Evolutionary conservation across 2,113 vertebrate species (phyloP).

Genomic region (Psephotus haematonotus): DNA sequence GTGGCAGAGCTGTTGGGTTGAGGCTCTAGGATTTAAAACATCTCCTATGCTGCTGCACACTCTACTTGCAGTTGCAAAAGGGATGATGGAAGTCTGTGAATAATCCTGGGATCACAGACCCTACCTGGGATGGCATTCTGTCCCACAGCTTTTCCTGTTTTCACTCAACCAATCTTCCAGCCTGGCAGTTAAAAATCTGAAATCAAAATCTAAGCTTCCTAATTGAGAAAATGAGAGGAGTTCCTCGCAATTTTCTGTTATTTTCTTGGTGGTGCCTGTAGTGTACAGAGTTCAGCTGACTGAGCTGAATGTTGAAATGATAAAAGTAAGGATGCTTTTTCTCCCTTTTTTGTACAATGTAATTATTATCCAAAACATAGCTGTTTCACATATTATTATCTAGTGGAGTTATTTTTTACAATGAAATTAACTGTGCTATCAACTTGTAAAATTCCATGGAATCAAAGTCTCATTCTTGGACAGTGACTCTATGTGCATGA

Average conservation of each 20-base stretch:
- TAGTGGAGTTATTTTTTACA: not conserved
- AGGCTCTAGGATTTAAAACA: conserved; percentile 10
- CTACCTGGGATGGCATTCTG: not conserved
- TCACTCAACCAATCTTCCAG: not conserved
- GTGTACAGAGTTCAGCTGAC: not conserved
- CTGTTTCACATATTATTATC: not conserved
- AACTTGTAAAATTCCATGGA: not conserved
- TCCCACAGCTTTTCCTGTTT: not conserved
- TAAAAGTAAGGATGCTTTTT: not conserved
- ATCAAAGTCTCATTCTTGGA: not conserved
- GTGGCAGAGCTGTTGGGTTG: conserved; percentile 11
- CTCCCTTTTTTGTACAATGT: not conserved
- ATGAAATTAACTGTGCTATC: not conserved
- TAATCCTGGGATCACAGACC: not conserved
- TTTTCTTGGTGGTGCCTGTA: not conserved
- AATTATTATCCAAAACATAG: not conserved
- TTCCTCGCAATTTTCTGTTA: not conserved
- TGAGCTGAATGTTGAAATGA: not conserved
- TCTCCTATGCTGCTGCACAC: not conserved
- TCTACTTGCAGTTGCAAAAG: not conserved
- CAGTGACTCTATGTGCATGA: not conserved
- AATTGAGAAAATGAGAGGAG: not conserved
- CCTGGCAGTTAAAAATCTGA: conserved; percentile 40
- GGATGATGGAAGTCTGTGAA: conserved; percentile 39
- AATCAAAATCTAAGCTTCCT: conserved; percentile 2